Percentiles rank a stretch among this genome's conserved stretches.
phyloP scores from a whole-genome alignment of 1,140 invertebrate species.

The Bombus pascuorum region DNA sequence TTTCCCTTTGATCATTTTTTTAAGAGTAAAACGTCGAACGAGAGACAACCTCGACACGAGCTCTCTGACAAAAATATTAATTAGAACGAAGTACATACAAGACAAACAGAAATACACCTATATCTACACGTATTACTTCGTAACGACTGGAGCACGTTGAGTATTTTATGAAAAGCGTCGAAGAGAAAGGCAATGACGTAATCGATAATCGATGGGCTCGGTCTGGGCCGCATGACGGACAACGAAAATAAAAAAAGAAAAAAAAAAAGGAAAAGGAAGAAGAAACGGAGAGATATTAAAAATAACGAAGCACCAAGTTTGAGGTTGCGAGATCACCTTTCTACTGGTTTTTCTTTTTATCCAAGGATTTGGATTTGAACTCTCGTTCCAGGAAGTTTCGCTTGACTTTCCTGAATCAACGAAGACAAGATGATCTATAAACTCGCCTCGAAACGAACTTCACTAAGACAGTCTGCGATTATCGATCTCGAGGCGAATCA shows the following conservation, averaged over 20 bases:
- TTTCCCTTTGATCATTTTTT: conserved; percentile 11
- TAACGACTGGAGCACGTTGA: background rate
- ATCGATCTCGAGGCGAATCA: background rate
- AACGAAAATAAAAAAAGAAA: background rate
- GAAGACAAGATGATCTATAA: background rate
- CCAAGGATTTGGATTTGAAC: background rate
- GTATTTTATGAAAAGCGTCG: background rate
- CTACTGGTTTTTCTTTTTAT: too few species aligned
- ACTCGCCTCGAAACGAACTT: background rate
- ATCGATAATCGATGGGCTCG: background rate
- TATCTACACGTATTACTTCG: background rate
- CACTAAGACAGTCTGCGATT: background rate
- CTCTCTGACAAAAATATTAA: conserved; percentile 2
- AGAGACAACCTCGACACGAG: too few species aligned
- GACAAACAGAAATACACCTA: too few species aligned
- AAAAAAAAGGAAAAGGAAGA: background rate
- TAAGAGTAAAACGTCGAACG: conserved; percentile 6
- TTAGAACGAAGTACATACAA: background rate
- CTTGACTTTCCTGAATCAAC: background rate
- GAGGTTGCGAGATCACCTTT: background rate
- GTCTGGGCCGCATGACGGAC: too few species aligned
- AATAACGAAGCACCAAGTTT: background rate
- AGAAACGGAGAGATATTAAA: background rate
- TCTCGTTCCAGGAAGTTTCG: background rate
- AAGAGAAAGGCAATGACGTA: too few species aligned